A percentile compares a stretch with the other conserved stretches of the same genome.
These are phyloP conservation scores for Nebria salina DNA, from an alignment of 2,888 invertebrate genomes.

Conservation along the genomic window DNA sequence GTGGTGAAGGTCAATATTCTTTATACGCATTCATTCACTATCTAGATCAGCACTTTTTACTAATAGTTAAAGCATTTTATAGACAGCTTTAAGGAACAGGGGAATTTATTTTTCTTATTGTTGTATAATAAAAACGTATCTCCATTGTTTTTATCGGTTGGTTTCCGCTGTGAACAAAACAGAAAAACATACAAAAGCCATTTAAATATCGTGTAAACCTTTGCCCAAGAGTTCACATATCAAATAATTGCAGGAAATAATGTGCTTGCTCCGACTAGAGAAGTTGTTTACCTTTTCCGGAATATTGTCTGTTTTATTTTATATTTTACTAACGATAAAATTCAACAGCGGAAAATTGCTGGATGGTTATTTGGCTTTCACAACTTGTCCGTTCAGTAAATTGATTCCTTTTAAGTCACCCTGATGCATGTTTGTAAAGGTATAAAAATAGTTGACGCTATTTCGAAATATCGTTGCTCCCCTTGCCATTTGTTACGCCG, in stretches of 20 bases:
- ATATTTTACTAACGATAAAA: background rate
- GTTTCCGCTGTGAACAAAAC: conserved; percentile 41
- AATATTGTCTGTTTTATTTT: background rate
- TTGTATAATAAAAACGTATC: conserved; percentile 38
- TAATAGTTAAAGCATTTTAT: background rate
- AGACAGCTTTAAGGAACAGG: conserved; percentile 1
- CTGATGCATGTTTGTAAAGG: conserved; percentile 24
- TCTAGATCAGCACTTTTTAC: background rate
- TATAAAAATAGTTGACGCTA: conserved; percentile 41
- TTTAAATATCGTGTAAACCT: conserved; percentile 42
- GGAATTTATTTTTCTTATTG: conserved; percentile 20
- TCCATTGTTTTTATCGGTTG: conserved; percentile 33
- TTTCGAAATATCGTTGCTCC: conserved; percentile 1
- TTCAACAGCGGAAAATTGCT: background rate
- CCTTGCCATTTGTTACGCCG: conserved; percentile 9
- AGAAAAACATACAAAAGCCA: conserved; percentile 35
- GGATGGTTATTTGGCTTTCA: background rate
- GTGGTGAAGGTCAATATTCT: background rate
- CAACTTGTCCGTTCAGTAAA: background rate
- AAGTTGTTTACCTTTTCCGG: conserved; percentile 28
- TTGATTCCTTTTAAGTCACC: conserved; percentile 21
- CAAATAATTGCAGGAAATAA: conserved; percentile 39
- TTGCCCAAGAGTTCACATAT: conserved; percentile 31
- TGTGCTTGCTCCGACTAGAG: conserved; percentile 7
- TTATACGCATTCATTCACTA: background rate